Evolutionary conservation across 2,888 invertebrate genomes (phyloP), one percentile per base, ranked within the genome.

Genomic region (Agrochola circellaris): DNA sequence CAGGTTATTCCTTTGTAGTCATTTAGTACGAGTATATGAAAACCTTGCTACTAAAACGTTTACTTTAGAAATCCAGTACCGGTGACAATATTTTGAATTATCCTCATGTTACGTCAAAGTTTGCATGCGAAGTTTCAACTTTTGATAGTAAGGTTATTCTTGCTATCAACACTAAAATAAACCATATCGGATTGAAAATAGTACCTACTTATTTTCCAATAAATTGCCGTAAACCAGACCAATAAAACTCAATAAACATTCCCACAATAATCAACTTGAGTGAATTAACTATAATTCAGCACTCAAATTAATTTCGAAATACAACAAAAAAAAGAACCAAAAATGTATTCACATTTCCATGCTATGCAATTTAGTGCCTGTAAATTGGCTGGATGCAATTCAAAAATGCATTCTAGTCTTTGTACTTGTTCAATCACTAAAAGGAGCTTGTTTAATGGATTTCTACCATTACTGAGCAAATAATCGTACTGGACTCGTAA

Each of bases 391-490:
- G 92, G 88, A 92, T 94, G 94, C 93, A 95, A 96, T 96, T 94
- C 95, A 94, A 95, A 95, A 95, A 95, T 94, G 92, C 93, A 95
- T 93, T 93, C 93, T 93, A 91, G 90, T 94, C 94, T 94, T 94
- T 95, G 93, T 93, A 92, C 91, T 93, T 94, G 95, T 95, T 95
- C 95, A 95, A 96, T 96, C 96, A 95, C 95, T 96, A 96, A 96
- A 96, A 96, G 96, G 95, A 94, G 94, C 95, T 95, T 93, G 95
- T 96, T 95, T 96, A 96, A 96, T 96, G 96, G 96, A 96, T 96
- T 96, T 96, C 95, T 95, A 95, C 95, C 95, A 96, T 96, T 96
- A 96, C 95, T 94, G 95, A 94, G 94, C 95, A 95, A 96, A 96
- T 96, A 96, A 96, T 96, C 96, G 94, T 93, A 95, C 94, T 94